Conservation (phyloP, 2,888 invertebrate genomes). For the Ganaspis brasiliensis region DNA sequence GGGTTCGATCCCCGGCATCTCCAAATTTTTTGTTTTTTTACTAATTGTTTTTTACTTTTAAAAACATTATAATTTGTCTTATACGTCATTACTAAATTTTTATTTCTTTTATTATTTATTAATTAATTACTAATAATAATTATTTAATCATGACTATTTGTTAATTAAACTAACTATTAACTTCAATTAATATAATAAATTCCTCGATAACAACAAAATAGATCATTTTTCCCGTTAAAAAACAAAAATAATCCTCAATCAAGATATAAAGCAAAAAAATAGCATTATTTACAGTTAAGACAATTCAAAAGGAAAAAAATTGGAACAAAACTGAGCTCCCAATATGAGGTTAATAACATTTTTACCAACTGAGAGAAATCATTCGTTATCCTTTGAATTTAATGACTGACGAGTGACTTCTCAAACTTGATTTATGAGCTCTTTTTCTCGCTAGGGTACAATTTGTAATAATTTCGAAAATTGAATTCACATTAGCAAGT, state of each 20-base stretch:
- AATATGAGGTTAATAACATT: conserved; percentile 20
- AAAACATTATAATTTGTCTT: no score
- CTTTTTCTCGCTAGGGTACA: background rate
- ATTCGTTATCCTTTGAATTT: background rate
- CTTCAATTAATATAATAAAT: no score
- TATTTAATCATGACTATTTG: no score
- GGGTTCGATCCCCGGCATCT: conserved; percentile 99
- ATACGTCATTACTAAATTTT: no score
- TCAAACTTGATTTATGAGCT: conserved; percentile 17
- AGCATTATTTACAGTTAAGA: background rate
- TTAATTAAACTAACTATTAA: no score
- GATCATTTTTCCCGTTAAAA: no score
- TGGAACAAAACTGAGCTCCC: background rate
- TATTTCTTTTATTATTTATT: no score
- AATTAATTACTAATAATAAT: no score
- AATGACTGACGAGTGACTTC: background rate
- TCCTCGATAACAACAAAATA: no score
- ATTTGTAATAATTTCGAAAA: conserved; percentile 26
- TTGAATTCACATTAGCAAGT: conserved; percentile 33
- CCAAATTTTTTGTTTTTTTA: conserved; percentile 82
- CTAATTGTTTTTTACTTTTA: background rate
- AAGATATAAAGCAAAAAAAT: background rate
- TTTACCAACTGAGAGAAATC: conserved; percentile 8
- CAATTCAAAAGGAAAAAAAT: conserved; percentile 5
- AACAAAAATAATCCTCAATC: background rate